Evolutionary conservation across 2,888 invertebrate species (phyloP).

Genomic region (Melieria omissa): DNA sequence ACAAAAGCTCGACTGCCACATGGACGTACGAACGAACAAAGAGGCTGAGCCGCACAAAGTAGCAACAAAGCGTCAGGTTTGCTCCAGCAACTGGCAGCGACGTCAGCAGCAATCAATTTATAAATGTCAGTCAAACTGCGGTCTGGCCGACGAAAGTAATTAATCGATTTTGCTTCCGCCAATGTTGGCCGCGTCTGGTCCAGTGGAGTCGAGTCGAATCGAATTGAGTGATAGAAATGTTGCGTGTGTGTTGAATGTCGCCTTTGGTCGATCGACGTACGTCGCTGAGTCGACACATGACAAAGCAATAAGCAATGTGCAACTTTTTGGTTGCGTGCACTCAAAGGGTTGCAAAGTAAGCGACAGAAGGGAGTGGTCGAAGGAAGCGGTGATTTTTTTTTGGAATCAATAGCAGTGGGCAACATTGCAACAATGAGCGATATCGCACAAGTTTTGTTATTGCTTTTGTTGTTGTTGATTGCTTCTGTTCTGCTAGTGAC

Average conservation of each 20-base stretch:
- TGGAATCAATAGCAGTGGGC: no score
- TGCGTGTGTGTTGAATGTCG: no score
- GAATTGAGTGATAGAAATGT: neutral
- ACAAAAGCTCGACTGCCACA: no score
- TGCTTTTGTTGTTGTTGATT: no score
- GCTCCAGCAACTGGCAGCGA: no score
- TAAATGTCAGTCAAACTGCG: slow-evolving; percentile 57
- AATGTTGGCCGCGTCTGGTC: neutral
- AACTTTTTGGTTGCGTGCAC: neutral
- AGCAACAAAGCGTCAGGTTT: no score
- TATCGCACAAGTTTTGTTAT: no score
- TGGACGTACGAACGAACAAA: no score
- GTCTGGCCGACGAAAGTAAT: slow-evolving; percentile 53
- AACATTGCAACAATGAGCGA: no score
- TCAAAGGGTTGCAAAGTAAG: neutral
- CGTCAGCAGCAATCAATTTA: slow-evolving; percentile 52
- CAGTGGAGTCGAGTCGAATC: neutral
- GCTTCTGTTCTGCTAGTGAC: no score
- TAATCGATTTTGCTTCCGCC: slow-evolving; percentile 52
- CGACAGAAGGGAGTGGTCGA: neutral
- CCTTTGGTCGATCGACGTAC: neutral
- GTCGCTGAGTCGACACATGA: slow-evolving; percentile 20
- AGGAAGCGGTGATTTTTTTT: neutral
- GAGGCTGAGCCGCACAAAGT: no score
- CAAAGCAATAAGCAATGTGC: slow-evolving; percentile 16